phyloP scores from a whole-genome alignment of 2,113 vertebrate genomes.

The Blennius ocellaris region DNA sequence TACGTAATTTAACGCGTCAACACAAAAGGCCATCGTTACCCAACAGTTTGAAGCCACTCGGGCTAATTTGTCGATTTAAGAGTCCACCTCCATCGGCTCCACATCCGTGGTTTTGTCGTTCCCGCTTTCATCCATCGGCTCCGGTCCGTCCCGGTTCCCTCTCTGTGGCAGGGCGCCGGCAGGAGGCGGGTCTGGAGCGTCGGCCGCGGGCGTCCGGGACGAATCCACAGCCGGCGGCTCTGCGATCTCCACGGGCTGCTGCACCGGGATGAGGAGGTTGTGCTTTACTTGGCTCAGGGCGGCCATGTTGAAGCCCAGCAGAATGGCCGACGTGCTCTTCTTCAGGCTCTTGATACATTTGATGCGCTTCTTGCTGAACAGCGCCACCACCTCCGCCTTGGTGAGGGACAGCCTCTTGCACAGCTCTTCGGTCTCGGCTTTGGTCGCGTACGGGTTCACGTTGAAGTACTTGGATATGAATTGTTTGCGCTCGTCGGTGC shows the following conservation, averaged over 20 bases:
- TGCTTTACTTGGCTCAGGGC: conserved; percentile 91
- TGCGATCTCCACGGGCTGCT: conserved; percentile 18
- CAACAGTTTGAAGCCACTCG: neutral
- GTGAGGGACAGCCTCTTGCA: conserved; percentile 83
- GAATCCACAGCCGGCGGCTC: conserved; percentile 41
- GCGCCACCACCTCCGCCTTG: conserved; percentile 88
- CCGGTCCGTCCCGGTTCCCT: conserved; percentile 1
- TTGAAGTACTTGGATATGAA: conserved; percentile 95
- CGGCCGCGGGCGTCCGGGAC: conserved; percentile 33
- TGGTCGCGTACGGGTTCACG: conserved; percentile 88
- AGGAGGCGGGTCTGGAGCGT: neutral
- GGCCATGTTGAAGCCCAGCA: conserved; percentile 94
- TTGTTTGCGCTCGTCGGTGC: conserved; percentile 86
- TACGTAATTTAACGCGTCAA: conserved; percentile 24
- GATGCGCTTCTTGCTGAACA: conserved; percentile 89
- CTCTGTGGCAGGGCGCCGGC: too few relatives aligned
- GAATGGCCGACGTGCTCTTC: conserved; percentile 81
- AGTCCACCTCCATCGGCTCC: conserved; percentile 39
- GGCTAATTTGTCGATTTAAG: conserved; percentile 6
- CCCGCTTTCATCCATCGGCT: conserved; percentile 43
- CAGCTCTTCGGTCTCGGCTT: conserved; percentile 88
- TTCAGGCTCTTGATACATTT: conserved; percentile 90
- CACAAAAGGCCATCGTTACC: conserved; percentile 36
- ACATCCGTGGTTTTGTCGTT: neutral
- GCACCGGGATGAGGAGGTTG: conserved; percentile 80